These are phyloP conservation scores for Tetragonisca angustula DNA, from an alignment of 2,888 invertebrate species.

Conservation along the genomic window DNA sequence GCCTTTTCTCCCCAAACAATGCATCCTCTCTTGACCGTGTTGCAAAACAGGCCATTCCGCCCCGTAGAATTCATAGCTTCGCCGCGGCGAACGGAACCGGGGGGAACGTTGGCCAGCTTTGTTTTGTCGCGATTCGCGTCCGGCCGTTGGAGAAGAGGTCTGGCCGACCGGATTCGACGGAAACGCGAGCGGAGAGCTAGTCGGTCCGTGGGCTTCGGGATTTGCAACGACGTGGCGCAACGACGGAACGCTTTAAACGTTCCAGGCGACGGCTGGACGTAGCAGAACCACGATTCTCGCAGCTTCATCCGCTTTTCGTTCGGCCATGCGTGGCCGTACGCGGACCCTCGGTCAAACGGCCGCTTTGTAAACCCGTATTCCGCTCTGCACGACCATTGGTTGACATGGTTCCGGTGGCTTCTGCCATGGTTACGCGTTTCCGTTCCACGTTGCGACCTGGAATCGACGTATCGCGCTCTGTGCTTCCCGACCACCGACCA, in stretches of 20 bases:
- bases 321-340: constrained; percentile 70
- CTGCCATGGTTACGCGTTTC: constrained; percentile 65
- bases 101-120: neutral
- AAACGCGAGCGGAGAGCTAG: constrained; percentile 19
- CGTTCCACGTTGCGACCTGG: constrained; percentile 49
- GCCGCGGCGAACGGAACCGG: neutral
- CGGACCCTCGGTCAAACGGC: constrained; percentile 72
- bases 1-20: neutral
- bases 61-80: neutral
- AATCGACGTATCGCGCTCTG: constrained; percentile 34
- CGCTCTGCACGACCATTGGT: constrained; percentile 54
- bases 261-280: constrained; percentile 33
- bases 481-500: neutral
- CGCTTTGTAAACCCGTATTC: constrained; percentile 77
- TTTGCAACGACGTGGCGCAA: constrained; percentile 20
- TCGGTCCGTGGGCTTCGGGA: constrained; percentile 9
- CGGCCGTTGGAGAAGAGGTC: constrained; percentile 15
- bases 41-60: neutral
- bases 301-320: constrained; percentile 64
- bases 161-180: neutral
- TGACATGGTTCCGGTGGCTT: constrained; percentile 67
- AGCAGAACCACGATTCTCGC: constrained; percentile 39
- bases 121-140: constrained; percentile 10
- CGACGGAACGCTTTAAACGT: constrained; percentile 47
- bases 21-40: neutral